These are phyloP conservation scores for Leuctra nigra DNA, from an alignment of 2,888 invertebrate species.

Conservation along the genomic window DNA sequence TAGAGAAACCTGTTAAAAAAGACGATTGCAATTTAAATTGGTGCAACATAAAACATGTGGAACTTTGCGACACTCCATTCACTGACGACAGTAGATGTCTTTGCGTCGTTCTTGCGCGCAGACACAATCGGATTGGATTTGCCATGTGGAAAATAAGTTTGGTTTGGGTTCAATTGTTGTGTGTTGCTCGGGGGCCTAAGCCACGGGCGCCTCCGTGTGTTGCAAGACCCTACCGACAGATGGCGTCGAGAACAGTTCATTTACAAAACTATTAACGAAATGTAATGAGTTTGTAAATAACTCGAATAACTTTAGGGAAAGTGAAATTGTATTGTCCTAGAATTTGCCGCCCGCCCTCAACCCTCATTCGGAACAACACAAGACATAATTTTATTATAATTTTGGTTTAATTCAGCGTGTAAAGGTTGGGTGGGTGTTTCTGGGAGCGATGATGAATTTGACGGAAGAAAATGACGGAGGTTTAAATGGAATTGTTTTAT, in stretches of 20 bases:
- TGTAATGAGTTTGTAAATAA: conserved; percentile 18
- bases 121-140: conserved; percentile 20
- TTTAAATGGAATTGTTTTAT: too few species aligned
- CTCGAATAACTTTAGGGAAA: conserved; percentile 19
- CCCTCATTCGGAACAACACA: neutral
- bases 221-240: neutral
- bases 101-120: neutral
- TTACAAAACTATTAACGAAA: conserved; percentile 12
- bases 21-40: too few species aligned
- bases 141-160: conserved; percentile 25
- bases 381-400: conserved; percentile 12
- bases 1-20: too few species aligned
- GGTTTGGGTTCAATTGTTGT: conserved; percentile 13
- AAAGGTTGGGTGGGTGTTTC: too few species aligned
- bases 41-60: too few species aligned
- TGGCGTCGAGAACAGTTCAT: neutral
- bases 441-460: too few species aligned
- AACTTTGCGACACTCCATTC: too few species aligned
- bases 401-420: too few species aligned
- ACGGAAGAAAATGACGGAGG: neutral
- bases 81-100: too few species aligned
- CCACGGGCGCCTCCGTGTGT: neutral
- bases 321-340: conserved; percentile 24
- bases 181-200: neutral
- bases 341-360: conserved; percentile 4